A percentile compares a stretch with the other conserved stretches of the same genome.
phyloP scores from a whole-genome alignment of 2,888 invertebrate genomes.

The Sclerodermus sp. region DNA sequence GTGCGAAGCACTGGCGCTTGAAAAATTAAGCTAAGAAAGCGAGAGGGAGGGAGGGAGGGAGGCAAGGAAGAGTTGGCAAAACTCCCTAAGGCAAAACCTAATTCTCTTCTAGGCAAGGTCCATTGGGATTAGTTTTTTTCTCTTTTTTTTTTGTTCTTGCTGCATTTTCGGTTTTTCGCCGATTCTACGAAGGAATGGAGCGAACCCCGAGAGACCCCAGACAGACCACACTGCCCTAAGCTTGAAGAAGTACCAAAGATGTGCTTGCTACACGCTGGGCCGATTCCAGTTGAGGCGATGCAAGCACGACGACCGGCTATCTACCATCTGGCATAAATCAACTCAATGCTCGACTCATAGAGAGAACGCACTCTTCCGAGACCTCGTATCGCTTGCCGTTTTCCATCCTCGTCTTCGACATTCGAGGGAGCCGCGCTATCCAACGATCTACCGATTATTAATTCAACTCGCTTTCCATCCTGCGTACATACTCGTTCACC shows the following conservation, averaged over 20 bases:
- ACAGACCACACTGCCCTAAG: slow-evolving; percentile 23
- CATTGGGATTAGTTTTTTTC: no score
- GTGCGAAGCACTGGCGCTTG: no score
- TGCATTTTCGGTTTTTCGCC: slow-evolving; percentile 2
- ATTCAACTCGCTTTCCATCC: slow-evolving; percentile 45
- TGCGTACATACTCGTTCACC: slow-evolving; percentile 19
- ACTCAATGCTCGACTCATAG: slow-evolving; percentile 52
- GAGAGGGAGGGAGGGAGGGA: no score
- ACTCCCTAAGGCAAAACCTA: no score
- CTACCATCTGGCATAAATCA: slow-evolving; percentile 57
- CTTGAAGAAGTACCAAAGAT: slow-evolving; percentile 26
- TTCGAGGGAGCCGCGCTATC: slow-evolving; percentile 42
- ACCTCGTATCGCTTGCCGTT: slow-evolving; percentile 45
- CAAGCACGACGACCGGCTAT: slow-evolving; percentile 41
- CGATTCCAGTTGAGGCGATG: slow-evolving; percentile 27
- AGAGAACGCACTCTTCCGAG: slow-evolving; percentile 43
- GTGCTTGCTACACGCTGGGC: slow-evolving; percentile 14
- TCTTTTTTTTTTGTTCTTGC: slow-evolving; percentile 9
- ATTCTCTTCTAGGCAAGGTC: no score
- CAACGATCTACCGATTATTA: slow-evolving; percentile 52
- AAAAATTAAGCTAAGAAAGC: no score
- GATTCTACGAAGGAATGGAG: slow-evolving; percentile 7
- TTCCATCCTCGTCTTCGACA: slow-evolving; percentile 19
- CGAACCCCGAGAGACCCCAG: slow-evolving; percentile 23
- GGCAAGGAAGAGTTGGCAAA: no score